These are phyloP conservation scores for Plumapathes pennacea DNA, from an alignment of 92 coral and sea anemone species.

Conservation along the genomic window DNA sequence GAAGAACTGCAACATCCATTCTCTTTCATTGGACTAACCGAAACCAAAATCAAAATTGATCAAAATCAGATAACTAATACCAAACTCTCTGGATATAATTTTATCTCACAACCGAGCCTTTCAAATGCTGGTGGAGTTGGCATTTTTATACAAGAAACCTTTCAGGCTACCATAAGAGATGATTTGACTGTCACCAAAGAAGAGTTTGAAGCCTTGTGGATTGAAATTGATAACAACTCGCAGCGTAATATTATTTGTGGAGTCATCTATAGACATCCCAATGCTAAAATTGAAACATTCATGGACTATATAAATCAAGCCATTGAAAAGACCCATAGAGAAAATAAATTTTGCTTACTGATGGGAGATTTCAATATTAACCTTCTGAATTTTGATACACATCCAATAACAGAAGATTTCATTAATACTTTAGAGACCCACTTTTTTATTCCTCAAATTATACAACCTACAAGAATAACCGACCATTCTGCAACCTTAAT, in stretches of 20 bases:
- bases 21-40: constrained; percentile 34
- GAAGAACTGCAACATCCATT: constrained; percentile 20
- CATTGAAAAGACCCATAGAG: constrained; percentile 19
- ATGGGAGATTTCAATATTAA: constrained; percentile 42
- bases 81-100: constrained; percentile 30
- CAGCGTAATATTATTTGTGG: constrained; percentile 11
- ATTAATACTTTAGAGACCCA: constrained; percentile 29
- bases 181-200: neutral
- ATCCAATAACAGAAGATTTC: constrained; percentile 50
- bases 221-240: neutral
- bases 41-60: constrained; percentile 20
- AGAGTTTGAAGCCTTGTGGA: neutral
- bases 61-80: constrained; percentile 16
- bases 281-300: too few species aligned
- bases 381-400: constrained; percentile 41
- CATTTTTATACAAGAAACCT: neutral
- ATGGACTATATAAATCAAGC: too few species aligned
- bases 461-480: constrained; percentile 52
- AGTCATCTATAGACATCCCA: too few species aligned
- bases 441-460: constrained; percentile 40
- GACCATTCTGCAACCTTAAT: constrained; percentile 51
- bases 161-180: neutral
- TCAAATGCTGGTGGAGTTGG: constrained; percentile 47
- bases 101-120: constrained; percentile 27
- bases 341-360: constrained; percentile 12